Percentiles rank a stretch among this genome's conserved stretches.
These are phyloP conservation scores for Callimorpha dominula DNA, from an alignment of 2,888 invertebrate genomes.

Conservation along the genomic window DNA sequence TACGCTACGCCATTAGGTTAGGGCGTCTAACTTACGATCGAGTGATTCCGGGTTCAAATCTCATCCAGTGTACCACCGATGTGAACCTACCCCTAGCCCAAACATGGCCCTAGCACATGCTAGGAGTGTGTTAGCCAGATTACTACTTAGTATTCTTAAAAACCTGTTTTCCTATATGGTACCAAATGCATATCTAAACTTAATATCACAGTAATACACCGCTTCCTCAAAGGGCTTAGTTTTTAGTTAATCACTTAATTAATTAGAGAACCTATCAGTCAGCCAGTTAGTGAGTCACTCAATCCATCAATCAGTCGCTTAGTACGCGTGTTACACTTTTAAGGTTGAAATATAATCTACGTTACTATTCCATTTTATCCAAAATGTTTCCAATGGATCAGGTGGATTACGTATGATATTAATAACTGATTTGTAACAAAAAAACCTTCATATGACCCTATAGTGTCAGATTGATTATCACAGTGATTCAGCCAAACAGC, in stretches of 20 bases:
- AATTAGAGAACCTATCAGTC: background rate
- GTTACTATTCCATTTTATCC: background rate
- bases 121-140: background rate
- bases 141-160: background rate
- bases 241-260: no score
- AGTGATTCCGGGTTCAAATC: background rate
- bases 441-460: no score
- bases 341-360: background rate
- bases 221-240: background rate
- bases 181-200: background rate
- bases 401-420: no score
- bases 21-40: background rate
- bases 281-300: background rate
- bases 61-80: background rate
- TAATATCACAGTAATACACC: background rate
- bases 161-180: background rate
- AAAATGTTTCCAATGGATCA: no score
- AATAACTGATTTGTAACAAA: no score
- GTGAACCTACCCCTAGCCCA: background rate
- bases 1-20: background rate
- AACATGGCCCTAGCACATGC: background rate
- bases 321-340: background rate
- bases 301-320: background rate
- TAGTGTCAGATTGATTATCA: no score
- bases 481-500: no score